Base-by-base conservation (phyloP, 2,113 vertebrate species). In the Notarius lentiginosus region DNA sequence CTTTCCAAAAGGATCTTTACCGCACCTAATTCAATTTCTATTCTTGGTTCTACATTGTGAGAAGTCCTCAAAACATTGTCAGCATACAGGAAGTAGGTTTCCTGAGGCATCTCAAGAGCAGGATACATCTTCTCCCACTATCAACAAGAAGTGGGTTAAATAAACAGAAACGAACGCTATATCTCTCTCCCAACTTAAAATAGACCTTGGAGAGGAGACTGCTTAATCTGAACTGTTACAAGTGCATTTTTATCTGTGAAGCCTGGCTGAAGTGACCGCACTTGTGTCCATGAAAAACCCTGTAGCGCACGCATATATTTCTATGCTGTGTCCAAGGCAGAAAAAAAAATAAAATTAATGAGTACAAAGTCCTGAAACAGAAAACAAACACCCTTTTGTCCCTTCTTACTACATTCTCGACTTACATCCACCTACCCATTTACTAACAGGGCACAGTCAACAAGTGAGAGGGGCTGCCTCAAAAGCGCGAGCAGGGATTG, bases 341-440 rank as follows among this genome's bases (percentile, higher is more conserved):
- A 11, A 11, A 27, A 60, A 73, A 70, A 63, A 49, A 60, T 30
- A 18, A 63, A 1, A 8, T 14, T 61, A 47, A 22, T 63, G 22
- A 79, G 84, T 8, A 51, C 30, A 65, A 61, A 7, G 41, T 66
- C 53, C 63, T 7, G 18, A 88, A 79, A 58, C 47, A 84, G 53
- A 80, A 81, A 83, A 89, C 84, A 89, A 89, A 20, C 18, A 61
- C n/a, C 76, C 22, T 34, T 66, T 85, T 88, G 76, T 82, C 51
- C 34, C 20, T 0, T 34, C 24, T 60, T 76, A 60, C 56, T 86
- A 68, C 86, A 87, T 89, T 90, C 87, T 58, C n/a, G 41, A 63
- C 41, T 82, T 60, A 84, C 88, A 70, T 82, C 88, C 81, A 89
- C 90, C 87, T 84, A 84, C 86, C 53, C 66, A 84, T 30, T 85